Base-by-base conservation (phyloP, 1,140 invertebrate genomes). In the Drosophila parvula region DNA sequence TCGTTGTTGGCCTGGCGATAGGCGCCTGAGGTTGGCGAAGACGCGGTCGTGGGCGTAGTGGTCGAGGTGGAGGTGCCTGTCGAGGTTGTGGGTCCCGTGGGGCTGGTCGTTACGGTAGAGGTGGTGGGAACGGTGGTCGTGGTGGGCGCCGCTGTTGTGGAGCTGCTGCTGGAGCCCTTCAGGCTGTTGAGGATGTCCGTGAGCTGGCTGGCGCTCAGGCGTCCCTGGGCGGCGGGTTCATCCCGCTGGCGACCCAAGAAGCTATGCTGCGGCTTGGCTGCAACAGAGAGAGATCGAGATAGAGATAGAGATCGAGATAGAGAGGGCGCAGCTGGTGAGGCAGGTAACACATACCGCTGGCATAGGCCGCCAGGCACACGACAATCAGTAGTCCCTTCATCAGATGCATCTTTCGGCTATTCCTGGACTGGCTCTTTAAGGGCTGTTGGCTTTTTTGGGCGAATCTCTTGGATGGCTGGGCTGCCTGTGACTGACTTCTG, bases 401-500 rank as follows among this genome's bases (percentile, higher is more conserved):
- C 73, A 80, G 50, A 61, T 89, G 61, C 83, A 88, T 88, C 44
- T 79, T 64, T 51, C 61, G 36, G 27, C 12, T 43, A 18, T 32
- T 58, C 18, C 44, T 40, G 28, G 44, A 43, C 32, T 22, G 30
- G 16, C 16, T 53, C 50, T n/a, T n/a, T 14, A 14, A 9, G 32
- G 50, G 41, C 41, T 45, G 11, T 14, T 14, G 43, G 45, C 28
- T 60, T 27, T 27, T n/a, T 12, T 41, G 27, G 12, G 30, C 40
- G 47, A 45, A 73, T 68, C 71, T 78, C 64, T 62, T 86, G 56
- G 71, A 58, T 73, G 74, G 75, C 65, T 62, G 48, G 50, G 69
- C 82, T 56, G 63, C 60, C 63, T 82, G 62, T 79, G 60, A 86
- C 82, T 86, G 82, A 86, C 83, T 86, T 79, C 71, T 74, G 68